Conservation (phyloP, 1,140 invertebrate species). For the Medauroidea extradentata region DNA sequence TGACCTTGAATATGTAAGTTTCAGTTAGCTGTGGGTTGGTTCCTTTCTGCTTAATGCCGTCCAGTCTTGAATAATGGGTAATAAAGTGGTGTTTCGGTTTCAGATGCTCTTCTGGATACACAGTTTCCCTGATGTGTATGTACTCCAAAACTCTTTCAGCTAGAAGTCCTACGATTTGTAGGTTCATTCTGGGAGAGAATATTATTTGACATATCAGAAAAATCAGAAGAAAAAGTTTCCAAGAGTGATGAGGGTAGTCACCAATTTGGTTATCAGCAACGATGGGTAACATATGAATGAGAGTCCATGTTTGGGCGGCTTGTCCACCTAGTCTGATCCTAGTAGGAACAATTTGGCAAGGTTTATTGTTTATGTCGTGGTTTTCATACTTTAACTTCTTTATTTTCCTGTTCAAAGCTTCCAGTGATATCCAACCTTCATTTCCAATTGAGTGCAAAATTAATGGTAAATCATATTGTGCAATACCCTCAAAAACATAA, state of each 20-base stretch:
- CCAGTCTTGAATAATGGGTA: background rate
- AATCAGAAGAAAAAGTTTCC: background rate
- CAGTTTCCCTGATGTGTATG: background rate
- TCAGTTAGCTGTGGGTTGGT: too few species aligned
- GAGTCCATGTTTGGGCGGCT: background rate
- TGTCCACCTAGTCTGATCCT: background rate
- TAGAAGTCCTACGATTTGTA: background rate
- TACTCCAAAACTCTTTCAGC: background rate
- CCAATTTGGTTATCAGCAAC: background rate
- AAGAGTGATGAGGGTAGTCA: background rate
- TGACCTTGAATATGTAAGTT: too few species aligned
- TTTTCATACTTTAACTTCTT: background rate
- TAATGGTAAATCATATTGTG: background rate
- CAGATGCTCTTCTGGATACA: background rate
- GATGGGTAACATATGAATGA: background rate
- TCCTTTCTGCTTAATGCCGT: too few species aligned
- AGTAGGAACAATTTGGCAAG: background rate
- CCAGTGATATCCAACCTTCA: background rate
- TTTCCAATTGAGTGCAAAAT: background rate
- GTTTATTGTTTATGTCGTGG: background rate
- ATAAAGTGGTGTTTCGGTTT: slow-evolving; percentile 4
- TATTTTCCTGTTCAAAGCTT: background rate
- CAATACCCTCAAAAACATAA: slow-evolving; percentile 1
- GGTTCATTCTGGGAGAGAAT: background rate
- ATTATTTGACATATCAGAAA: background rate